A percentile compares a stretch with the other conserved stretches of the same genome.
Conservation (phyloP, 2,113 vertebrate species). For the Strix aluco region DNA sequence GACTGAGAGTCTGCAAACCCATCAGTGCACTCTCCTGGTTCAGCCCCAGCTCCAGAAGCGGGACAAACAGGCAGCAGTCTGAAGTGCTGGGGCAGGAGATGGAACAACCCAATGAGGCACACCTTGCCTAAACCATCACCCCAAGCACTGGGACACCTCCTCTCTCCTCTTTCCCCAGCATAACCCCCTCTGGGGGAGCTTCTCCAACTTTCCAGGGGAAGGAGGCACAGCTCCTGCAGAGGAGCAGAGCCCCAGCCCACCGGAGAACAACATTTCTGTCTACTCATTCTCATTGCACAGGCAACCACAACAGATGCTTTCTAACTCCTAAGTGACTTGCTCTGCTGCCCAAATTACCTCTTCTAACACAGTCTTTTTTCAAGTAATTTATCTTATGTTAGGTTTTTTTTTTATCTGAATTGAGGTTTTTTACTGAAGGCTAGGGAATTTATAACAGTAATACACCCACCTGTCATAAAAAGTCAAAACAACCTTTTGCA, state of each 20-base stretch:
- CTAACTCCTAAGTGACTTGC: not conserved
- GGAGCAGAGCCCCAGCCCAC: not conserved
- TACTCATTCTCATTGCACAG: not conserved
- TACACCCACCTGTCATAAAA: not conserved
- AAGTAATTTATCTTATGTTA: not conserved
- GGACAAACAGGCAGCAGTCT: not conserved
- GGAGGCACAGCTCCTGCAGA: not conserved
- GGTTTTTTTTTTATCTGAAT: not conserved
- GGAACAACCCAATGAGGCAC: not conserved
- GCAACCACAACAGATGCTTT: not conserved
- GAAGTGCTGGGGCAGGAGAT: not conserved
- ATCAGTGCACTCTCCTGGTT: not conserved
- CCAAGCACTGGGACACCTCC: not conserved
- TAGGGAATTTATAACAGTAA: not conserved
- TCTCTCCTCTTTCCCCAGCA: not conserved
- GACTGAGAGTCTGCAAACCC: not conserved
- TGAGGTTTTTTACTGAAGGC: not conserved
- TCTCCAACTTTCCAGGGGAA: not conserved
- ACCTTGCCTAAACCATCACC: not conserved
- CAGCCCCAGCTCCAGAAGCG: not conserved
- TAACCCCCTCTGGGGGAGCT: not conserved
- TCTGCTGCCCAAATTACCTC: not conserved
- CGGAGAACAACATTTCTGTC: not conserved
- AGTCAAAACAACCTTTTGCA: not conserved
- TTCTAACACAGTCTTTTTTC: not conserved